Evolutionary conservation across 2,888 invertebrate species (phyloP).

Genomic region (Phengaris arion): DNA sequence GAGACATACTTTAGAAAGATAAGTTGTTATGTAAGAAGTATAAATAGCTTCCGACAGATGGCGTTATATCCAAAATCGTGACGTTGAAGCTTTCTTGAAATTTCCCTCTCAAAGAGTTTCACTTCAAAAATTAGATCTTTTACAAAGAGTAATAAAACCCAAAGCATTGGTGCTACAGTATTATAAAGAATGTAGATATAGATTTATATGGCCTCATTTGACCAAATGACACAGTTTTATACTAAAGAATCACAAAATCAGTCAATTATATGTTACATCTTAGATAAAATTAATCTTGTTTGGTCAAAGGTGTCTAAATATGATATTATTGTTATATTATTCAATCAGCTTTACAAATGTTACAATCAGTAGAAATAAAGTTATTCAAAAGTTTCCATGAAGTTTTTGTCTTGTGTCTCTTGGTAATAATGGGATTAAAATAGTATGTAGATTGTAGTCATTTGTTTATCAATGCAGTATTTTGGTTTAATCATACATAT

Average conservation of each 20-base stretch:
- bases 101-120: too few relatives aligned
- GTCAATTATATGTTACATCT: background rate
- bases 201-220: background rate
- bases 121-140: background rate
- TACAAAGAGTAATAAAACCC: conserved; percentile 19
- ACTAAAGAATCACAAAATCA: background rate
- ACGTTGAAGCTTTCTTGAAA: too few relatives aligned
- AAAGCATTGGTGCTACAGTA: conserved; percentile 28
- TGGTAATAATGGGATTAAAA: background rate
- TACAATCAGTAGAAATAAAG: conserved; percentile 20
- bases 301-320: background rate
- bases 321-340: conserved; percentile 19
- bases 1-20: too few relatives aligned
- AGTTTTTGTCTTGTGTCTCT: background rate
- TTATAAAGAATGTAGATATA: conserved; percentile 23
- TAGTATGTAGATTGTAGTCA: too few relatives aligned
- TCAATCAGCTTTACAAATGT: conserved; percentile 26
- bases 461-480: too few relatives aligned
- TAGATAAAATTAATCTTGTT: background rate
- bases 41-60: too few relatives aligned
- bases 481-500: too few relatives aligned
- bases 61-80: too few relatives aligned
- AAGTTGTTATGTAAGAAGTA: too few relatives aligned
- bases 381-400: background rate
- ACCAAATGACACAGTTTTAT: conserved; percentile 6